phyloP scores from a whole-genome alignment of 2,888 invertebrate genomes.

The Epicampocera succincta region DNA sequence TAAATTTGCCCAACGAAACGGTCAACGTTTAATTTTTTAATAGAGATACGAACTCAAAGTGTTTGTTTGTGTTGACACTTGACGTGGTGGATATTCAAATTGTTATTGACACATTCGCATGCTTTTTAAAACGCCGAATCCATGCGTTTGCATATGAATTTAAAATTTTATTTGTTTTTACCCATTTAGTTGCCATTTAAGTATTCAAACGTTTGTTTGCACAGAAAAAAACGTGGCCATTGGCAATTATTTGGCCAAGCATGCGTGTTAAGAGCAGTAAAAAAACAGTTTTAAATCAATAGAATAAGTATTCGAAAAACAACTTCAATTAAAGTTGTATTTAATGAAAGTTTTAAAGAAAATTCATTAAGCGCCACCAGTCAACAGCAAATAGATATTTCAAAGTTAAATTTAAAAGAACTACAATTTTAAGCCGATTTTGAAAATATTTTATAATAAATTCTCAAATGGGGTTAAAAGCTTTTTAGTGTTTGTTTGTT shows the following conservation, averaged over 20 bases:
- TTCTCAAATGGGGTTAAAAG: constrained; percentile 64
- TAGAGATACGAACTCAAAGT: constrained; percentile 3
- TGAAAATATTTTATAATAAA: constrained; percentile 32
- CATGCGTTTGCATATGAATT: constrained; percentile 27
- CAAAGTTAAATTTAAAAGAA: constrained; percentile 9
- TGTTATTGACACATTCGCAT: constrained; percentile 66
- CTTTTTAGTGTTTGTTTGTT: constrained; percentile 53
- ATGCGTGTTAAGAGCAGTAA: constrained; percentile 30
- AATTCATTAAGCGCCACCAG: constrained; percentile 36
- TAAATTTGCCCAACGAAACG: constrained; percentile 15
- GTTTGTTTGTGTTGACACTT: constrained; percentile 41
- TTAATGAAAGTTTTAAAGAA: background rate
- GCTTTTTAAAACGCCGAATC: constrained; percentile 31
- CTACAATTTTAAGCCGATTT: constrained; percentile 43
- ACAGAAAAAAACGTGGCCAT: constrained; percentile 10
- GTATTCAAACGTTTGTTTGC: background rate
- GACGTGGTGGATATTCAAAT: constrained; percentile 58
- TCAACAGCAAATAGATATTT: constrained; percentile 5
- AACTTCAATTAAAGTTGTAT: background rate
- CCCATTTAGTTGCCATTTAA: constrained; percentile 36
- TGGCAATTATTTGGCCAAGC: constrained; percentile 5
- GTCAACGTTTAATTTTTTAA: constrained; percentile 8
- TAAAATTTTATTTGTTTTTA: constrained; percentile 39
- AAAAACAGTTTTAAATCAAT: constrained; percentile 41
- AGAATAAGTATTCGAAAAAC: constrained; percentile 32